These are phyloP conservation scores for Plumapathes pennacea DNA, from an alignment of 92 coral and sea anemone species.

Conservation along the genomic window DNA sequence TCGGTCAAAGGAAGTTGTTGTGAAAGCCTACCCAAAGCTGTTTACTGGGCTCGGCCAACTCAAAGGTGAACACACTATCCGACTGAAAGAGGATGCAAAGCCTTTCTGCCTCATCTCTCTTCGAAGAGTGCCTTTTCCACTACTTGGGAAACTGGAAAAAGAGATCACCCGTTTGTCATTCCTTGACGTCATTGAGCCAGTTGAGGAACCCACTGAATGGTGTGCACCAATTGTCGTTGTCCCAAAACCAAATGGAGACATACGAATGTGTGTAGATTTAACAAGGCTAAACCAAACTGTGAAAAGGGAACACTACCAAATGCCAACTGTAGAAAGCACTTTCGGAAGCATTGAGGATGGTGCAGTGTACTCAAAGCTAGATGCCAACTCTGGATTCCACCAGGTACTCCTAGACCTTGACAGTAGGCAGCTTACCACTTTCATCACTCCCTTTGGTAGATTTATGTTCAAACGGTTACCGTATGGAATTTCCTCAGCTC, in stretches of 20 bases:
- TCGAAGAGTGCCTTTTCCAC: conserved; percentile 30
- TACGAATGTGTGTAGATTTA: conserved; percentile 36
- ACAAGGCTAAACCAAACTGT: conserved; percentile 42
- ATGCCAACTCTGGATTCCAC: conserved; percentile 67
- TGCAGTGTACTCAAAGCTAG: conserved; percentile 34
- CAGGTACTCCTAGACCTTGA: conserved; percentile 32
- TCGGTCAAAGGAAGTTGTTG: conserved; percentile 17
- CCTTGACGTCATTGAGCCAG: conserved; percentile 34
- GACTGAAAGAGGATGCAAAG: conserved; percentile 20
- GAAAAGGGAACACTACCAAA: conserved; percentile 24
- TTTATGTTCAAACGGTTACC: conserved; percentile 44
- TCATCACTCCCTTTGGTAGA: conserved; percentile 32
- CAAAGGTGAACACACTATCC: conserved; percentile 32
- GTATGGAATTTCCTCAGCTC: conserved; percentile 31
- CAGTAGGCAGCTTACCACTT: conserved; percentile 35
- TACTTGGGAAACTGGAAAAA: conserved; percentile 17
- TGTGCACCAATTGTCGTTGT: conserved; percentile 46
- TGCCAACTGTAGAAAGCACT: conserved; percentile 55
- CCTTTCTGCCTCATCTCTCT: conserved; percentile 45
- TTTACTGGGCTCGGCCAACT: conserved; percentile 48
- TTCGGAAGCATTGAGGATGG: conserved; percentile 51
- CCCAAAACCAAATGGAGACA: conserved; percentile 35
- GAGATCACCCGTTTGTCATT: conserved; percentile 23
- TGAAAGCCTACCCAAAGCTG: conserved; percentile 40
- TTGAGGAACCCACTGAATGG: conserved; percentile 40